phyloP scores from a whole-genome alignment of 2,113 vertebrate species.

The Pampusana beccarii region DNA sequence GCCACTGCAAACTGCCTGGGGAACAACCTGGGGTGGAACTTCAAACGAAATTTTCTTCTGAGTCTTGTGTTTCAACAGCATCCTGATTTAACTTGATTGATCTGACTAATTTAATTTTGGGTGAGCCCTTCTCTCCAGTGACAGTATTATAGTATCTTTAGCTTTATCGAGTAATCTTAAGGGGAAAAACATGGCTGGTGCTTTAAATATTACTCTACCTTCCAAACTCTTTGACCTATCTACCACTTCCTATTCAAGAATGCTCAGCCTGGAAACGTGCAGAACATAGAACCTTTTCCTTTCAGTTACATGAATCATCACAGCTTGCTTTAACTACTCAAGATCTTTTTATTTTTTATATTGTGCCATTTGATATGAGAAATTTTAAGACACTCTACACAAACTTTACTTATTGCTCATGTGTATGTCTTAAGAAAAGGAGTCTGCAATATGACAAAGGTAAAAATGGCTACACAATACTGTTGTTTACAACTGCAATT shows the following conservation, averaged over 20 bases:
- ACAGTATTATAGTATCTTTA: neutral
- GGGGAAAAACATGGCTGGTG: neutral
- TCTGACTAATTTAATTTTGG: neutral
- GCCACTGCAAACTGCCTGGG: neutral
- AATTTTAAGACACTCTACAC: neutral
- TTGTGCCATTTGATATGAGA: neutral
- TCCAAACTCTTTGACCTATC: neutral
- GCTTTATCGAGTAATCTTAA: neutral
- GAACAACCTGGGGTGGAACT: neutral
- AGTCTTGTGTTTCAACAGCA: neutral
- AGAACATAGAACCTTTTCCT: neutral
- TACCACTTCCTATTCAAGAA: neutral
- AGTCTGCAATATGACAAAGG: neutral
- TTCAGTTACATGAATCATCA: neutral
- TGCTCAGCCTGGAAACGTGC: neutral
- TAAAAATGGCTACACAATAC: neutral
- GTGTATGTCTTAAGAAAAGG: neutral
- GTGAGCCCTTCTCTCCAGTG: neutral
- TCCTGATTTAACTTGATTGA: neutral
- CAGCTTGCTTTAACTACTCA: neutral
- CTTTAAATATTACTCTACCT: neutral
- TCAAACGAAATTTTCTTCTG: neutral
- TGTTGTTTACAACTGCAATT: neutral
- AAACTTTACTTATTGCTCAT: neutral
- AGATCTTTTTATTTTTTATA: neutral